Evolutionary conservation across 2,113 vertebrate genomes (phyloP).

Genomic region (Benitochromis conjunctus): DNA sequence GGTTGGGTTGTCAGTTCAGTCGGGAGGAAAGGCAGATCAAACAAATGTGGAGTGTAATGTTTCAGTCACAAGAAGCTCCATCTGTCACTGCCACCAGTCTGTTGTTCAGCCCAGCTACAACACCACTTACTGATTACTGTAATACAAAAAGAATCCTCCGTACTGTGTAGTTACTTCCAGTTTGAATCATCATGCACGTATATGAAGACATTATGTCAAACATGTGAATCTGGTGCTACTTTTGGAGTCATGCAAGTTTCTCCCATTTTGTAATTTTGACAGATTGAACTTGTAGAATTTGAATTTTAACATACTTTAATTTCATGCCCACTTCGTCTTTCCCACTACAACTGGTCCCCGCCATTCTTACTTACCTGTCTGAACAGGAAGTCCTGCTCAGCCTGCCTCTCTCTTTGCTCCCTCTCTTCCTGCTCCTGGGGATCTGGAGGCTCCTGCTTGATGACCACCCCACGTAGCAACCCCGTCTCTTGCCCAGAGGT

Average conservation of each 20-base stretch:
- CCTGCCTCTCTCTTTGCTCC: slow-evolving; percentile 66
- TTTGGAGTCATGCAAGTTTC: neutral
- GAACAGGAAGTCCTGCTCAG: slow-evolving; percentile 87
- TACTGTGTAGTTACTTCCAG: neutral
- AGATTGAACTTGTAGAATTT: neutral
- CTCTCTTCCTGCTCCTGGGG: slow-evolving; percentile 88
- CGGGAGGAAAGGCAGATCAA: neutral
- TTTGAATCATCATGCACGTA: neutral
- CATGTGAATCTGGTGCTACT: neutral
- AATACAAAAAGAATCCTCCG: neutral
- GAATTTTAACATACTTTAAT: neutral
- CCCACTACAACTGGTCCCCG: neutral
- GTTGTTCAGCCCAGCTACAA: neutral
- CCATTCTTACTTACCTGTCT: slow-evolving; percentile 75
- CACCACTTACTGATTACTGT: neutral
- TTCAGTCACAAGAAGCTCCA: slow-evolving; percentile 25
- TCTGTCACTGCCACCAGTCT: slow-evolving; percentile 34
- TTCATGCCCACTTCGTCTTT: neutral
- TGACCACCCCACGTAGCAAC: slow-evolving; percentile 60
- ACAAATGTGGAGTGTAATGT: slow-evolving; percentile 7
- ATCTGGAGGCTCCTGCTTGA: slow-evolving; percentile 89
- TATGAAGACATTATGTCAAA: neutral
- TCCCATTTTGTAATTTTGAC: neutral
- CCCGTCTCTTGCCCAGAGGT: slow-evolving; percentile 38
- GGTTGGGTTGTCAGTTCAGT: neutral